phyloP scores from a whole-genome alignment of 2,888 invertebrate genomes.

The Drosophila meridionalis region DNA sequence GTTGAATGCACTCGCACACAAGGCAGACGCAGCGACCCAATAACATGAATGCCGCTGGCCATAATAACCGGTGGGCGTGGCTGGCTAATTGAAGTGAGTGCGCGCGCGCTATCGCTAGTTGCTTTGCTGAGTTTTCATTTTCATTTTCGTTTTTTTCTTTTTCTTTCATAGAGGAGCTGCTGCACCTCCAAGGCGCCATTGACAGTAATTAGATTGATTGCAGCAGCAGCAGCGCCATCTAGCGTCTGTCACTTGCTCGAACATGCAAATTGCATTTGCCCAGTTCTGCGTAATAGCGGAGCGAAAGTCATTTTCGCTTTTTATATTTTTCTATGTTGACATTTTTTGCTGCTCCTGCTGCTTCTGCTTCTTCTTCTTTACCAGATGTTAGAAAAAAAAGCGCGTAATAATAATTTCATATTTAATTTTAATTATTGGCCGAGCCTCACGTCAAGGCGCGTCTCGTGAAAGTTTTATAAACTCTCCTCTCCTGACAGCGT shows the following conservation, averaged over 20 bases:
- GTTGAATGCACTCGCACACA: conserved; percentile 59
- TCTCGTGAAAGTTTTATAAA: conserved; percentile 56
- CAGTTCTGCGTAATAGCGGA: conserved; percentile 60
- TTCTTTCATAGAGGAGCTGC: conserved; percentile 7
- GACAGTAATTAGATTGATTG: conserved; percentile 80
- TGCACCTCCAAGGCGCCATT: conserved; percentile 48
- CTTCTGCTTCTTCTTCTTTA: neutral
- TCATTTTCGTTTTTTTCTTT: conserved; percentile 1
- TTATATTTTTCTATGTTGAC: conserved; percentile 33
- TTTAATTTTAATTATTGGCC: conserved; percentile 51
- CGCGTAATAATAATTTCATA: conserved; percentile 56
- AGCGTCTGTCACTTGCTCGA: conserved; percentile 23
- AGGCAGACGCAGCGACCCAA: conserved; percentile 39
- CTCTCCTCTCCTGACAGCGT: conserved; percentile 16
- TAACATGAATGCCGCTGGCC: conserved; percentile 44
- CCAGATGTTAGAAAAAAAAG: conserved; percentile 20
- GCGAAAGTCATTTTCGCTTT: conserved; percentile 73
- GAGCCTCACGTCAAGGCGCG: conserved; percentile 19
- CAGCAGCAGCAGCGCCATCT: conserved; percentile 51
- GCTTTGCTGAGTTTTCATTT: conserved; percentile 5
- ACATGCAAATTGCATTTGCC: conserved; percentile 58
- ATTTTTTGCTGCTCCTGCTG: conserved; percentile 25
- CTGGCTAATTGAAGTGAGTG: conserved; percentile 61
- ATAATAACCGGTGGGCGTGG: conserved; percentile 23
- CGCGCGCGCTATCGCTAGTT: neutral